phyloP scores from a whole-genome alignment of 2,888 invertebrate species.

The Nemoura dubitans region DNA sequence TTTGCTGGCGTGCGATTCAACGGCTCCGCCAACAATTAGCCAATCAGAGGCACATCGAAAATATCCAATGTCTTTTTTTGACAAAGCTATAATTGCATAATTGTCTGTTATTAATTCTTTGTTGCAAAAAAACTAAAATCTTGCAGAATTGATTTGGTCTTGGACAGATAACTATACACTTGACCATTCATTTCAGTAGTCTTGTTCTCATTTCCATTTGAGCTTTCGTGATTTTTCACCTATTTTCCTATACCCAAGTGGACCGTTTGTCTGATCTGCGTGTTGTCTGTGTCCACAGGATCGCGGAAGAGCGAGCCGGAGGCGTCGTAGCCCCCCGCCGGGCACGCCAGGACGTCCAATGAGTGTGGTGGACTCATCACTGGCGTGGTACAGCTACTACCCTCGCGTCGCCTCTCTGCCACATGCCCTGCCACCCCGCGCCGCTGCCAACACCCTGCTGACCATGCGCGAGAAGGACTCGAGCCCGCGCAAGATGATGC shows the following conservation, averaged over 20 bases:
- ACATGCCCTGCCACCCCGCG: slow-evolving; percentile 56
- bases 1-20: neutral
- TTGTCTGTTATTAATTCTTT: neutral
- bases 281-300: slow-evolving; percentile 20
- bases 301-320: neutral
- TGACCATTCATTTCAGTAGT: neutral
- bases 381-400: slow-evolving; percentile 63
- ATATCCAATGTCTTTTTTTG: neutral
- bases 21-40: neutral
- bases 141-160: neutral
- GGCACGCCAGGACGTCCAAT: slow-evolving; percentile 60
- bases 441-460: slow-evolving; percentile 61
- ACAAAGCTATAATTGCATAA: neutral
- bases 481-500: slow-evolving; percentile 87
- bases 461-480: slow-evolving; percentile 92
- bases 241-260: too few species aligned
- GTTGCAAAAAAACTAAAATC: neutral
- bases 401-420: slow-evolving; percentile 62
- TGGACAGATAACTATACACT: neutral
- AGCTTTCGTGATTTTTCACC: too few species aligned
- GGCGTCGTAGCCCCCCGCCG: neutral
- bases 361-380: slow-evolving; percentile 78
- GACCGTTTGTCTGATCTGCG: neutral
- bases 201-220: neutral
- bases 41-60: neutral